Base-by-base conservation (phyloP, 1,140 invertebrate species). In the Bombus fervidus region DNA sequence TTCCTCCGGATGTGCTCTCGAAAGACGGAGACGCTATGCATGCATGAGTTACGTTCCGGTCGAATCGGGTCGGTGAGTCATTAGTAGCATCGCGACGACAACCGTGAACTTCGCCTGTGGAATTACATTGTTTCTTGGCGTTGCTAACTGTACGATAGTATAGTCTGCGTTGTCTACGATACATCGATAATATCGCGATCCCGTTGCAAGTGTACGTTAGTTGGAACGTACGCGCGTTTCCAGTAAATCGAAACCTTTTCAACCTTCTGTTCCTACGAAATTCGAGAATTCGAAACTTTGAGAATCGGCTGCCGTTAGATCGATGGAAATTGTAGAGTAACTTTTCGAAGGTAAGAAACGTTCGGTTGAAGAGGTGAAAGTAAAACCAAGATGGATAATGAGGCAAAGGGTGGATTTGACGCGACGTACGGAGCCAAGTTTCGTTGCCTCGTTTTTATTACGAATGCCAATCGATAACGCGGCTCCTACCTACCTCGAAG, bases 41-140 rank as follows among this genome's bases (percentile, higher is more conserved):
- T 39, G 81, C 81, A 47, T 31, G 64, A 87, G 85, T 87, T 89
- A 89, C 62, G 47, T 66, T 79, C 83, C 69, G 22, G 10, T 34
- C 28, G 22, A 41, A 57, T 18, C 43, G 62, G 85, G 64, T 86
- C 85, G 69, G 84, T 87, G 89, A 87, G 85, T 87, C 81, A 84
- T 89, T 81, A 86, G 77, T 72, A 68, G 74, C 81, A 87, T 86
- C 87, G 73, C 64, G 15, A 8, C 47, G 43, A 59, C 71, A 47
- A 82, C 71, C 64, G 78, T 72, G 69, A 79, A 88, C 68, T 78
- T 62, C 28, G 66, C 59, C 18, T 62, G 62, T 25, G 75, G 34
- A 39, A 71, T 28, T 31, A 41, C 75, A 57, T 68, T 72, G 80
- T 83, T 86, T 34, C 57, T 37, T 47, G 6, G 5, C 10, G 71